A percentile compares a stretch with the other conserved stretches of the same genome.
Conservation (phyloP, 1,140 invertebrate species). For the Philopotamus ludificatus region DNA sequence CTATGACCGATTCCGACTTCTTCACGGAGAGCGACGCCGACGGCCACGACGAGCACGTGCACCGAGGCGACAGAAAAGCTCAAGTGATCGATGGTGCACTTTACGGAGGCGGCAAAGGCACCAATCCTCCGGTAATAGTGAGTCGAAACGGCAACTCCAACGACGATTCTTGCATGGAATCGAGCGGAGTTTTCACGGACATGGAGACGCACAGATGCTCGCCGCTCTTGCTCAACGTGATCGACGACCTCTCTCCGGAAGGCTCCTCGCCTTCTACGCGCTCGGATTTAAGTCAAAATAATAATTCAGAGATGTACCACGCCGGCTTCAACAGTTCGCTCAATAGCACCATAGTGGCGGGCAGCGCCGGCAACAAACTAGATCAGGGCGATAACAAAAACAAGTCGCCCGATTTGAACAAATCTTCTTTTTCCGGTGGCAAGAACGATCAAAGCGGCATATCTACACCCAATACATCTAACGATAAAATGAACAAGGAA, state of each 20-base stretch:
- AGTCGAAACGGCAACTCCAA: conserved; percentile 51
- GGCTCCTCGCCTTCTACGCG: conserved; percentile 56
- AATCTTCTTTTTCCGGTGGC: not conserved
- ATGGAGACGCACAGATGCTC: conserved; percentile 66
- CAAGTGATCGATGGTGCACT: conserved; percentile 82
- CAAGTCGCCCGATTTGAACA: not conserved
- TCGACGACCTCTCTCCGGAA: conserved; percentile 60
- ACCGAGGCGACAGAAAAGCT: conserved; percentile 67
- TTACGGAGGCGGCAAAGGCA: conserved; percentile 65
- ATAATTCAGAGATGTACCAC: conserved; percentile 34
- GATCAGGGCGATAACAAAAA: conserved; percentile 9
- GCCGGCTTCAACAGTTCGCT: conserved; percentile 31
- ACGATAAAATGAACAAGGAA: conserved; percentile 50
- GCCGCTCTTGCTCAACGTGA: conserved; percentile 53
- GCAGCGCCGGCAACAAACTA: conserved; percentile 2
- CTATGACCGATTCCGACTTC: conserved; percentile 87
- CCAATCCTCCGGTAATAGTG: conserved; percentile 53
- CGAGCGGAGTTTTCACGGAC: conserved; percentile 81
- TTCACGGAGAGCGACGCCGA: conserved; percentile 86
- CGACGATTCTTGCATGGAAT: conserved; percentile 75
- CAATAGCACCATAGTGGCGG: conserved; percentile 31
- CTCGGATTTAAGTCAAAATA: conserved; percentile 46
- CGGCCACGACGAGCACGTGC: conserved; percentile 69
- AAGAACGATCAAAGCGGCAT: conserved; percentile 14
- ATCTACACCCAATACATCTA: conserved; percentile 20